These are phyloP conservation scores for Drosophila ambigua DNA, from an alignment of 1,140 invertebrate species.

Conservation along the genomic window DNA sequence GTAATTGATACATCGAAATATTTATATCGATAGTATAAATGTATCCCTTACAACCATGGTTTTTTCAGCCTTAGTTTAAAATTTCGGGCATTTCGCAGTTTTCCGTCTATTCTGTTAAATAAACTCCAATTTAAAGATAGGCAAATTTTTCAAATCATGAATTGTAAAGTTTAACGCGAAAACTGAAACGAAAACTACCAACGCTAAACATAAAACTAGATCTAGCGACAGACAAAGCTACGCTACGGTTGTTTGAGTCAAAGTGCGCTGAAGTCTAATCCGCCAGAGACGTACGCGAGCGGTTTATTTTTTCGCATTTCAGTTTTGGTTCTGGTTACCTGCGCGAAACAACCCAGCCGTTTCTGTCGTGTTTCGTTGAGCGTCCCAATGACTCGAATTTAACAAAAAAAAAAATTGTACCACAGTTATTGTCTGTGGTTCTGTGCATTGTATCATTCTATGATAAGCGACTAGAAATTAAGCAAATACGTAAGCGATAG, in stretches of 20 bases:
- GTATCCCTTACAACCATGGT: conserved; percentile 58
- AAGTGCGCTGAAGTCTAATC: conserved; percentile 64
- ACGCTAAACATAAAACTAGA: conserved; percentile 26
- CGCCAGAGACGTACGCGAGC: conserved; percentile 65
- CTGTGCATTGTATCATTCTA: too few relatives aligned
- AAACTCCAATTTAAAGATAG: conserved; percentile 20
- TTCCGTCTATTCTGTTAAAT: conserved; percentile 4
- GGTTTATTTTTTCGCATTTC: conserved; percentile 73
- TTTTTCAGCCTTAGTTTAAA: conserved; percentile 75
- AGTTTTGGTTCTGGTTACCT: conserved; percentile 75
- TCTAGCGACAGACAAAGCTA: conserved; percentile 70
- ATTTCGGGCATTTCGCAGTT: conserved; percentile 53
- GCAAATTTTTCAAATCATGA: not conserved
- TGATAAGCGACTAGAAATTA: not conserved
- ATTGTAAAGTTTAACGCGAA: not conserved
- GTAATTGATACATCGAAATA: conserved; percentile 17
- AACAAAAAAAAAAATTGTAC: too few relatives aligned
- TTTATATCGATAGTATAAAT: conserved; percentile 39
- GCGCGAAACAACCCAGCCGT: conserved; percentile 72
- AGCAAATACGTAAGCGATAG: conserved; percentile 34
- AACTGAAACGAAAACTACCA: not conserved
- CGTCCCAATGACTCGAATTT: not conserved
- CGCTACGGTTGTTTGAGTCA: conserved; percentile 58
- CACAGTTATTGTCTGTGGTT: too few relatives aligned
- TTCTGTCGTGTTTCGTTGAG: conserved; percentile 32